Evolutionary conservation across 2,888 invertebrate species (phyloP).

Genomic region (Scrobipalpa atriplicella): DNA sequence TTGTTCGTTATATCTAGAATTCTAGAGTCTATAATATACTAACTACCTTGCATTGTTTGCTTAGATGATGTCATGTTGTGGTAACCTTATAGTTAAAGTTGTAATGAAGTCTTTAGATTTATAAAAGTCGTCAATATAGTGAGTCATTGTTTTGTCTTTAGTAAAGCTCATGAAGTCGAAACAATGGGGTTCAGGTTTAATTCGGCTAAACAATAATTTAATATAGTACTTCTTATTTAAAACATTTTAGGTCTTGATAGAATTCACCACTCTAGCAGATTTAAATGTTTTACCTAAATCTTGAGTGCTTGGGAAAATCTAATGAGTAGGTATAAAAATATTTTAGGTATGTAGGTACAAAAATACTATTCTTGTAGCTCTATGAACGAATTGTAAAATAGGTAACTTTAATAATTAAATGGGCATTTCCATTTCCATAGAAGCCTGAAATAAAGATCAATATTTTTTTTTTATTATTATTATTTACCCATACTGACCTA

Average conservation of each 20-base stretch:
- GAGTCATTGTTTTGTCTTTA: slow-evolving; percentile 1
- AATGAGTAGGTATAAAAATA: no score
- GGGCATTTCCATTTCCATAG: no score
- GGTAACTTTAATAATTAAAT: no score
- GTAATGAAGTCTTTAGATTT: background rate
- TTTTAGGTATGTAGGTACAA: no score
- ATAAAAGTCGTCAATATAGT: background rate
- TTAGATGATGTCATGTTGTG: slow-evolving; percentile 12
- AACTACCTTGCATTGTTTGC: slow-evolving; percentile 26
- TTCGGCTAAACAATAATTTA: slow-evolving; percentile 7
- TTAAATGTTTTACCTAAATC: no score
- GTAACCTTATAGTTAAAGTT: background rate
- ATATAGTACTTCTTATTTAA: background rate
- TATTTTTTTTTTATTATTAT: background rate
- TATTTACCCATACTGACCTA: no score
- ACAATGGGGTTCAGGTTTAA: background rate
- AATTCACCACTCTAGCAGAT: no score
- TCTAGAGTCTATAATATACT: background rate
- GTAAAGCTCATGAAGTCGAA: background rate
- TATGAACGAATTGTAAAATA: no score
- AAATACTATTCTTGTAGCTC: no score
- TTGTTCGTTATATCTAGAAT: slow-evolving; percentile 19
- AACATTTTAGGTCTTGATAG: background rate
- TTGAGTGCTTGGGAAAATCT: no score
- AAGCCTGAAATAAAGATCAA: background rate